A percentile compares a stretch with the other conserved stretches of the same genome.
These are phyloP conservation scores for Argyresthia goedartella DNA, from an alignment of 2,888 invertebrate species.

Conservation along the genomic window DNA sequence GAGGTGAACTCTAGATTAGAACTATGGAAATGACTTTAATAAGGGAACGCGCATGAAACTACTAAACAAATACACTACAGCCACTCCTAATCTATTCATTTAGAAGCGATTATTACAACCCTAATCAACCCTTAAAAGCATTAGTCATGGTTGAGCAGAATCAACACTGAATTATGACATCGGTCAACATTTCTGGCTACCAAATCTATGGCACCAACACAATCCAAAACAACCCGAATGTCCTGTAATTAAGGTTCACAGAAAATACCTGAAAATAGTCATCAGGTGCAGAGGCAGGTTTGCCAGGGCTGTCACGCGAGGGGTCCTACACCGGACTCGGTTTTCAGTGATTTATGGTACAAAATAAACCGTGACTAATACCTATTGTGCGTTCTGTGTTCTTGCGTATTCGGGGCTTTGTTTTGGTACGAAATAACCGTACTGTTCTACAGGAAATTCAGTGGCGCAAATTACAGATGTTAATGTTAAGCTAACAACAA, in stretches of 20 bases:
- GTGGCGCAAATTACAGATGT: too few species aligned
- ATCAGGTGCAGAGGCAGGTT: slow-evolving; percentile 27
- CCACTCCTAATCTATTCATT: slow-evolving; percentile 13
- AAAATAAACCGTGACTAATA: slow-evolving; percentile 53
- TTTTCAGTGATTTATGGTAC: slow-evolving; percentile 62
- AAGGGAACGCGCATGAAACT: background rate
- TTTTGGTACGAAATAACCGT: background rate
- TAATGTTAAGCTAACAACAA: too few species aligned
- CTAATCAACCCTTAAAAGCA: slow-evolving; percentile 28
- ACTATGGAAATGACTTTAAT: too few species aligned
- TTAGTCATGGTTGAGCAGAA: slow-evolving; percentile 53
- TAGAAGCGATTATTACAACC: slow-evolving; percentile 37
- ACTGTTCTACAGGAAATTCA: background rate
- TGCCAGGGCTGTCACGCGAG: slow-evolving; percentile 38
- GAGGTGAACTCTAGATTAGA: too few species aligned
- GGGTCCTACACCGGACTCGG: slow-evolving; percentile 22
- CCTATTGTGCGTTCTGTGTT: slow-evolving; percentile 15
- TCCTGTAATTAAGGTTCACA: background rate
- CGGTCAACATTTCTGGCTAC: slow-evolving; percentile 24
- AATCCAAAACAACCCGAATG: background rate
- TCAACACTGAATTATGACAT: slow-evolving; percentile 63
- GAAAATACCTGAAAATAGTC: background rate
- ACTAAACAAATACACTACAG: background rate
- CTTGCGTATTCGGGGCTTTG: slow-evolving; percentile 12
- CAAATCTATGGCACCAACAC: background rate